Percentiles rank a stretch among this genome's conserved stretches.
Conservation (phyloP, 2,888 invertebrate species). For the Trichogramma evanescens region DNA sequence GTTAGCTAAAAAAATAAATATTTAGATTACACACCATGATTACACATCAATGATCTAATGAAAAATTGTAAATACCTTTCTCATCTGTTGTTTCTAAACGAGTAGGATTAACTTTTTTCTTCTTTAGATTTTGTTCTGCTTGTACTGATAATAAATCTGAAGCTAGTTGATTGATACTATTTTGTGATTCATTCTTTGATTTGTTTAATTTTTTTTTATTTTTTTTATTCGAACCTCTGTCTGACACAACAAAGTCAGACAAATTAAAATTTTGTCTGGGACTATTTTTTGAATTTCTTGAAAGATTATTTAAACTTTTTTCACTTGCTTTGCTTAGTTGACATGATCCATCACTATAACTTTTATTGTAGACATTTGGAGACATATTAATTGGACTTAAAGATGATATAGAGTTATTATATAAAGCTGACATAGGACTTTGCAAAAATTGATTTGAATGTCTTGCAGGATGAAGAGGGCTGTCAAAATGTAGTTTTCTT, state of each 20-base stretch:
- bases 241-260: conserved; percentile 30
- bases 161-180: conserved; percentile 2
- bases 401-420: conserved; percentile 16
- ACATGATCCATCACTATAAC: conserved; percentile 1
- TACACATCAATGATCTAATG: conserved; percentile 6
- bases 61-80: conserved; percentile 24
- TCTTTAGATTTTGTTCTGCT: conserved; percentile 20
- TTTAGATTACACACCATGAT: not conserved
- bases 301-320: conserved; percentile 18
- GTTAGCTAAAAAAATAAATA: conserved; percentile 22
- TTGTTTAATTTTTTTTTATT: conserved; percentile 22
- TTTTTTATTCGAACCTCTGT: conserved; percentile 24
- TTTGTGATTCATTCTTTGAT: conserved; percentile 12
- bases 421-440: conserved; percentile 28
- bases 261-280: conserved; percentile 27
- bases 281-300: conserved; percentile 24
- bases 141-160: conserved; percentile 22
- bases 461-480: conserved; percentile 18
- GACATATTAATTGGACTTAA: conserved; percentile 8
- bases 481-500: not conserved
- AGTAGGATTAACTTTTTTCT: conserved; percentile 36
- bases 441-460: conserved; percentile 13
- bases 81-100: conserved; percentile 27
- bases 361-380: conserved; percentile 1
- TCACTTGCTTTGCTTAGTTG: conserved; percentile 13